Evolutionary conservation across 2,888 invertebrate species (phyloP), one percentile per base, ranked within the genome.

Genomic region (Cantharis rustica): DNA sequence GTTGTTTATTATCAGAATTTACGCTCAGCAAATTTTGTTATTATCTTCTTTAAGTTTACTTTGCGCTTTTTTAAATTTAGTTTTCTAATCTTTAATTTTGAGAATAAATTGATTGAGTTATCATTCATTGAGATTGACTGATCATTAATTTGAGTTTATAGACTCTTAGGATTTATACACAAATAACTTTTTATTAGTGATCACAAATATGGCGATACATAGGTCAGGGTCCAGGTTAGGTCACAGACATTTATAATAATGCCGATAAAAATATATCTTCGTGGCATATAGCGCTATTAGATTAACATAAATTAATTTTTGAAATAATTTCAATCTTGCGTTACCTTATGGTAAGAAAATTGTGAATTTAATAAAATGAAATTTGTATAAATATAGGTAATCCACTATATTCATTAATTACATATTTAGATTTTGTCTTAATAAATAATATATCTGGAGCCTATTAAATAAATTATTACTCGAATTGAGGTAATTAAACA

Each of bases 401-500:
- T 47, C n/a, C 47, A n/a, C 47, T 7, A 47, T 47, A 47, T 47
- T 4, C n/a, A 47, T 47, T 31, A 31, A 31, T 31, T 47, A n/a
- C 47, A 47, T 47, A 47, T 47, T 66, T 66, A n/a, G 16, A 16
- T 66, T 66, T 66, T 20, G 13, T 20, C n/a, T 17, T 17, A 63
- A 63, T 11, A 17, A 63, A 20, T 66, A 66, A 66, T 16, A 66
- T 16, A 66, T 66, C 63, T 70, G 20, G 64, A 69, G 70, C 74
- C 74, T 74, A 31, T 69, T 69, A 74, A 76, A 71, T 73, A 76
- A 70, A 74, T 71, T 17, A 71, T 61, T 61, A 31, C 69, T 74
- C 47, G 61, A 78, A 78, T 72, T 75, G 73, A 76, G 70, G 78
- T 78, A 80, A 78, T 79, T 79, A 80, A 77, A 79, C 77, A 70